Base-by-base conservation (phyloP, 2,888 invertebrate genomes). In the Stenchaetothrips biformis region DNA sequence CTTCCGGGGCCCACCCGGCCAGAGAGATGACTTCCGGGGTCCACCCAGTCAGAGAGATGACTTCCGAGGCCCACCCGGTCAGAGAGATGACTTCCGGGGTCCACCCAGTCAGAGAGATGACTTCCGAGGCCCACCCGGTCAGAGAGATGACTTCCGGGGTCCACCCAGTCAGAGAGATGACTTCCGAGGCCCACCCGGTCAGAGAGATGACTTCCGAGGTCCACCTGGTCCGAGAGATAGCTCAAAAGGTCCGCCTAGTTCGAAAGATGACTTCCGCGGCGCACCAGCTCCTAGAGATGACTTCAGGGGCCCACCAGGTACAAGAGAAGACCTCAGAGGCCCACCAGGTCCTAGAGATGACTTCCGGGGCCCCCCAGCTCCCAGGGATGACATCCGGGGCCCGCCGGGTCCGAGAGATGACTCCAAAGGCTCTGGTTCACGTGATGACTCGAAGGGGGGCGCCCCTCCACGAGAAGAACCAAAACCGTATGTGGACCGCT, bases 11-110 rank as follows among this genome's bases (percentile, higher is more conserved):
- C 67, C 67, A 7, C 53, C 53, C 6, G 53, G 78, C 25, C 79
- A 67, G 27, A 53, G 79, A 25, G 80, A 77, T 16, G 27, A 59
- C 48, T 82, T 82, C 79, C 79, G 79, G 47, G 81, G 77, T 7
- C 80, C 78, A 2, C 79, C 80, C 9, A 81, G 81, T 48, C 59
- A n/a, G 80, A 18, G 59, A 25, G 80, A 78, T 16, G 77, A 47
- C 16, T 18, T 74, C 18, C 77, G 77, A 47, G 79, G 78, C 25
- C 62, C 27, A n/a, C 78, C n/a, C 18, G 80, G 78, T 16, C 37
- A 48, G 2, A 78, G 67, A 7, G 80, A 77, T 25, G 78, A 48
- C 9, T 62, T 21, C 53, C 67, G 21, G 16, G 79, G 81, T 7
- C 79, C 77, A 9, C 62, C 59, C 16, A 59, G 80, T 25, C 77